phyloP scores from a whole-genome alignment of 1,140 invertebrate species.

The Propsilocerus akamusi region DNA sequence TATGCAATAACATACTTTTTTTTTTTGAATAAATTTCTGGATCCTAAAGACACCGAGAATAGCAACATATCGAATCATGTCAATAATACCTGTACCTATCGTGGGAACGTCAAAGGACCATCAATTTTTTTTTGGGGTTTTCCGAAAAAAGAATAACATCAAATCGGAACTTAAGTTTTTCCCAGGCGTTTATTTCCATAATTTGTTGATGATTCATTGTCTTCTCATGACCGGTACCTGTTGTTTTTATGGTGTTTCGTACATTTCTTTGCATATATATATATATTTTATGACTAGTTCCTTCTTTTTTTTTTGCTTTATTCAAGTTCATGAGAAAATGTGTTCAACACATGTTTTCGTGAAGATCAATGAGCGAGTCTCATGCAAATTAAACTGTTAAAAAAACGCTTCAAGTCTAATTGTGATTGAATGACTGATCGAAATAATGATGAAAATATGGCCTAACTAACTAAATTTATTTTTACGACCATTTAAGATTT shows the following conservation, averaged over 20 bases:
- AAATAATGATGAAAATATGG: neutral
- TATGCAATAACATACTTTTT: too few species aligned
- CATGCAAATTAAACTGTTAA: too few species aligned
- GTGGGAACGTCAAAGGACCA: neutral
- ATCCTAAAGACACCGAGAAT: too few species aligned
- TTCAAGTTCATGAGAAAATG: neutral
- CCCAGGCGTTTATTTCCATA: constrained; percentile 1
- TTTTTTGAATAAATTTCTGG: too few species aligned
- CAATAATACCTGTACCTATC: constrained; percentile 1
- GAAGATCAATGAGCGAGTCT: too few species aligned
- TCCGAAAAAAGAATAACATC: too few species aligned
- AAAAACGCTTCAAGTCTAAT: too few species aligned
- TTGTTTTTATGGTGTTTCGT: constrained; percentile 3
- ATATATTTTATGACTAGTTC: neutral
- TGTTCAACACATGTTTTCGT: neutral
- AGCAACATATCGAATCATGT: too few species aligned
- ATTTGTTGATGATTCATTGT: neutral
- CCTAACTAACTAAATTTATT: too few species aligned
- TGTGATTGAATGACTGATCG: too few species aligned
- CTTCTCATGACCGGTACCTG: neutral
- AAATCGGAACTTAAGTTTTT: neutral
- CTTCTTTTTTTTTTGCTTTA: neutral
- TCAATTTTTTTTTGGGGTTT: neutral
- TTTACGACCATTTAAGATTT: too few species aligned
- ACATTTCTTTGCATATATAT: neutral